Base-by-base conservation (phyloP, 1,140 invertebrate genomes). In the Drosophila bipectinata region DNA sequence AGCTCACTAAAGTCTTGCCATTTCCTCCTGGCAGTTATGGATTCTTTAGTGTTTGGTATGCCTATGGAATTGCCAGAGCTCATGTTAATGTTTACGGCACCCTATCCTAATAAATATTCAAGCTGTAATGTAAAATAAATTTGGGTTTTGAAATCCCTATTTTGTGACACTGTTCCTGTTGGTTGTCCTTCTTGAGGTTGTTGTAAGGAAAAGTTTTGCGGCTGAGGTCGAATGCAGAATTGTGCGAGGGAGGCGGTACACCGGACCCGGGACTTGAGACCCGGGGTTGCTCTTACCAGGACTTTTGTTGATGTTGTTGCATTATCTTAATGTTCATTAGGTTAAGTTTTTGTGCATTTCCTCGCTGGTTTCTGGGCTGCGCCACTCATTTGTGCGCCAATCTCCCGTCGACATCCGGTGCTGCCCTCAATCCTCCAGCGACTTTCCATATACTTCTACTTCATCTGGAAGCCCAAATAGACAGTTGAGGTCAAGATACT, bases 261-360 rank as follows among this genome's bases (percentile, higher is more conserved):
- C 41, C 14, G 71, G 71, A 44, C 48, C 32, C 28, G 30, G 61
- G 44, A 58, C 66, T 44, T 10, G 34, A n/a, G 10, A 44, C 41
- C 41, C 15, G 7, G 41, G 12, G 28, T 34, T 37, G 8, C 24
- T 56, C 15, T 21, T 41, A 26, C 24, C 47, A 68, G 14, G 64
- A 37, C 53, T 60, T 55, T 49, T 58, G 39, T 30, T 69, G 53
- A 69, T 87, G 69, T 76, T 82, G 83, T 83, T 89, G 83, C 83
- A 87, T 88, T 87, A 87, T 88, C 83, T 87, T 88, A 87, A 87
- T 88, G 83, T 87, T 87, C 83, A 87, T 87, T 88, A 79, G 82
- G 79, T 87, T 88, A 87, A 88, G 82, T 87, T 85, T 69, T 87
- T 79, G 82, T 79, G 82, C 79, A 88, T 82, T 87, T 85, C 79